A percentile compares a stretch with the other conserved stretches of the same genome.
These are phyloP conservation scores for Cacoxenus indagator DNA, from an alignment of 2,888 invertebrate species.

Conservation along the genomic window DNA sequence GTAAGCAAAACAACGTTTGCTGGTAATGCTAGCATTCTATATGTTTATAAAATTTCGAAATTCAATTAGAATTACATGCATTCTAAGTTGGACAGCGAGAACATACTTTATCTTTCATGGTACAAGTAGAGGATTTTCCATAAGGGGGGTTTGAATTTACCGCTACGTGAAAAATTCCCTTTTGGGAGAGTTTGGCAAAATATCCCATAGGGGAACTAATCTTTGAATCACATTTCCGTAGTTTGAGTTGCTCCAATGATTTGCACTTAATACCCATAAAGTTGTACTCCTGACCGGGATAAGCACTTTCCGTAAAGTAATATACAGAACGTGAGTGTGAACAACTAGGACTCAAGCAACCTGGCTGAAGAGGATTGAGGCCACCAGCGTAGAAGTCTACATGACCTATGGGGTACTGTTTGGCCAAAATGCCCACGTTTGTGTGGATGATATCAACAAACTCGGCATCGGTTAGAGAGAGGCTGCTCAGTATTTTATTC, in stretches of 20 bases:
- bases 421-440: slow-evolving; percentile 63
- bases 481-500: slow-evolving; percentile 51
- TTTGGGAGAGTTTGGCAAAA: slow-evolving; percentile 41
- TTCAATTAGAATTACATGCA: no score
- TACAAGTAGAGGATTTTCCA: slow-evolving; percentile 37
- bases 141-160: slow-evolving; percentile 57
- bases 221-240: slow-evolving; percentile 41
- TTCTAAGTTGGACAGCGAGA: not conserved
- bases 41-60: no score
- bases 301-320: slow-evolving; percentile 63
- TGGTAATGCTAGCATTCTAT: no score
- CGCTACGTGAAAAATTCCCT: slow-evolving; percentile 63
- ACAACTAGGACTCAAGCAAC: slow-evolving; percentile 59
- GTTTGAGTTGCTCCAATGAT: slow-evolving; percentile 50
- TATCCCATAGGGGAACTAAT: slow-evolving; percentile 60
- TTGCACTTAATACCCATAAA: slow-evolving; percentile 57
- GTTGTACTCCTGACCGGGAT: slow-evolving; percentile 56
- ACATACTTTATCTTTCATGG: not conserved
- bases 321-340: slow-evolving; percentile 62
- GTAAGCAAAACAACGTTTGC: no score
- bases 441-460: slow-evolving; percentile 67
- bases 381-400: slow-evolving; percentile 68
- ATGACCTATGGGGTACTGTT: slow-evolving; percentile 62
- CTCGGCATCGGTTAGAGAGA: slow-evolving; percentile 62
- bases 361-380: slow-evolving; percentile 56